Evolutionary conservation across 2,113 vertebrate genomes (phyloP).

Genomic region (Ahaetulla prasina): DNA sequence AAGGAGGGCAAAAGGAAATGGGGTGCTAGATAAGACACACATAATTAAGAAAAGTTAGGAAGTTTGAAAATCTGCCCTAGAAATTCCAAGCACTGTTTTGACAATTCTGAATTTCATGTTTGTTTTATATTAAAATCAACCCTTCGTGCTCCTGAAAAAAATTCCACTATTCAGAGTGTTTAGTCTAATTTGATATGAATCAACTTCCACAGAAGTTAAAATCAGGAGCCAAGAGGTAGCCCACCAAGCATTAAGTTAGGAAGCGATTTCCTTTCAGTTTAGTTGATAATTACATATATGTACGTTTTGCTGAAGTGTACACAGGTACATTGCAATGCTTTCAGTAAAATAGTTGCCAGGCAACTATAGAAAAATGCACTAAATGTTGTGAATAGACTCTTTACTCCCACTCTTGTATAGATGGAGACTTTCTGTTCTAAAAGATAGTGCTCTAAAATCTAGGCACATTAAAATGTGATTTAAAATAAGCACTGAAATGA

Average conservation of each 20-base stretch:
- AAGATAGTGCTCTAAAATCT: conserved; percentile 9
- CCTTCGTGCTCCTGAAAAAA: not conserved
- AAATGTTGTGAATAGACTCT: not conserved
- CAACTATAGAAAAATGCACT: conserved; percentile 15
- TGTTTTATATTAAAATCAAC: not conserved
- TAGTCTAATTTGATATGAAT: not conserved
- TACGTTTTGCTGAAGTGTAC: not conserved
- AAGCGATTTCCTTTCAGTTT: not conserved
- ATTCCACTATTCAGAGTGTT: not conserved
- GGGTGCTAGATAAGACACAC: not conserved
- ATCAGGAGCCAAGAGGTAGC: not conserved
- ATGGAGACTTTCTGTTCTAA: conserved; percentile 12
- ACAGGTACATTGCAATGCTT: not conserved
- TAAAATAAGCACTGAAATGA: conserved; percentile 7
- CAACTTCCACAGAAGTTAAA: not conserved
- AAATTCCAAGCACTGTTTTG: not conserved
- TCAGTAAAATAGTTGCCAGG: conserved; percentile 29
- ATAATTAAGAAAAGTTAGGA: not conserved
- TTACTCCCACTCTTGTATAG: conserved; percentile 7
- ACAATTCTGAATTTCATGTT: not conserved
- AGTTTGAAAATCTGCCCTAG: not conserved
- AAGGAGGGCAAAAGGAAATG: not conserved
- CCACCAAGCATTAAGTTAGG: not conserved
- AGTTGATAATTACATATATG: not conserved
- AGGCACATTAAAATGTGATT: conserved; percentile 33